Evolutionary conservation across 2,888 invertebrate species (phyloP).

Genomic region (Drosophila lacicola): DNA sequence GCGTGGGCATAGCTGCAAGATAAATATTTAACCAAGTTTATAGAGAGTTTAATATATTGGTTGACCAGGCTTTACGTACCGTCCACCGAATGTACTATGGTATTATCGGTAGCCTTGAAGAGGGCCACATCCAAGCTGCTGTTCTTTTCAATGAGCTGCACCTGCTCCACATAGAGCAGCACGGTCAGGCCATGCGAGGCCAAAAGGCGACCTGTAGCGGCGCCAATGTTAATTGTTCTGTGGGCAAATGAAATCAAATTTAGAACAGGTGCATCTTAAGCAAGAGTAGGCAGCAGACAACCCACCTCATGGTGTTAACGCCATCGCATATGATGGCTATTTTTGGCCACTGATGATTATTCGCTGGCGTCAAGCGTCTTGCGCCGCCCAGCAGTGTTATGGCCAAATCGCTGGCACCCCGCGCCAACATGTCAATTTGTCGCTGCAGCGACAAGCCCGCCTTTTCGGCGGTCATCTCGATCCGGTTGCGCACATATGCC

Average conservation of each 20-base stretch:
- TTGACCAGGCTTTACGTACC: conserved; percentile 64
- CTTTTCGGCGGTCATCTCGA: conserved; percentile 90
- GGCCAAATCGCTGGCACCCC: conserved; percentile 94
- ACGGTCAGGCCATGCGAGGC: conserved; percentile 93
- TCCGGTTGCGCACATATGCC: conserved; percentile 88
- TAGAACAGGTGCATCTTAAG: background rate
- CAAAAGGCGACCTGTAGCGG: conserved; percentile 92
- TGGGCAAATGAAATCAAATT: background rate
- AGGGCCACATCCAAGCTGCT: conserved; percentile 87
- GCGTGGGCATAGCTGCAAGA: conserved; percentile 84
- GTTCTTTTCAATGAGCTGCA: conserved; percentile 85
- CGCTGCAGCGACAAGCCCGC: conserved; percentile 89
- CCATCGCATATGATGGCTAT: conserved; percentile 90
- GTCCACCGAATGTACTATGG: conserved; percentile 86
- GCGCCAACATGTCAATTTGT: conserved; percentile 91
- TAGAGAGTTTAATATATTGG: background rate
- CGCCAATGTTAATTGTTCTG: conserved; percentile 88
- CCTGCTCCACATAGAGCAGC: conserved; percentile 87
- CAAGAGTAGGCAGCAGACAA: background rate
- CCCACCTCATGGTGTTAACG: conserved; percentile 58
- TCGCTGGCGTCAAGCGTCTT: conserved; percentile 92
- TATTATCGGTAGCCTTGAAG: conserved; percentile 89
- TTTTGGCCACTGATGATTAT: conserved; percentile 94
- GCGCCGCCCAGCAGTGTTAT: conserved; percentile 93
- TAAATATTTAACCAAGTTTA: background rate